Evolutionary conservation across 1,140 invertebrate genomes (phyloP).

Genomic region (Parapsyche elsis): DNA sequence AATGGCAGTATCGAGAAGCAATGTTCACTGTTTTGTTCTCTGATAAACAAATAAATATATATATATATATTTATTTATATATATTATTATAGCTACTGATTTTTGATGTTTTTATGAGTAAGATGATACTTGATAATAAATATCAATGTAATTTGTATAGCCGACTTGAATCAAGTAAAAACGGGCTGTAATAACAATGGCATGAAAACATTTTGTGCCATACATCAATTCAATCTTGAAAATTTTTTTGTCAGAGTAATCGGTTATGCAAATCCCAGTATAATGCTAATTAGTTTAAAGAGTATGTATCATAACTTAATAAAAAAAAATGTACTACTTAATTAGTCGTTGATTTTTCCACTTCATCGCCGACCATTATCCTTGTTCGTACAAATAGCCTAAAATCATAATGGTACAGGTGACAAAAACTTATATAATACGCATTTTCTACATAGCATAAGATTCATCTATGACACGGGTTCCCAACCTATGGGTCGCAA

Average conservation of each 20-base stretch:
- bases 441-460: too few relatives aligned
- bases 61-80: too few relatives aligned
- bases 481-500: too few relatives aligned
- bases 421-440: too few relatives aligned
- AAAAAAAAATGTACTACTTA: slow-evolving; percentile 50
- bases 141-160: slow-evolving; percentile 51
- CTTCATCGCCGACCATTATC: too few relatives aligned
- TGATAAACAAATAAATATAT: not conserved
- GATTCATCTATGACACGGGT: too few relatives aligned
- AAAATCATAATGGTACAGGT: too few relatives aligned
- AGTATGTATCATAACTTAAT: slow-evolving; percentile 52
- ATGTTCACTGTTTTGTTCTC: slow-evolving; percentile 40
- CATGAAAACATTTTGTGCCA: slow-evolving; percentile 46
- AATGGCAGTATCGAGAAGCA: slow-evolving; percentile 36
- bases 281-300: slow-evolving; percentile 50
- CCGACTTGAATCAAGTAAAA: slow-evolving; percentile 35
- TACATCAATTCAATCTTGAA: slow-evolving; percentile 24
- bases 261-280: slow-evolving; percentile 46
- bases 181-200: slow-evolving; percentile 31
- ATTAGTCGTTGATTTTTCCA: not conserved
- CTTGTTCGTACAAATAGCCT: too few relatives aligned
- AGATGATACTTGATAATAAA: slow-evolving; percentile 45
- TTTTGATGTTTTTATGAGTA: slow-evolving; percentile 48
- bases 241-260: slow-evolving; percentile 41
- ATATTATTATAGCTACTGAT: not conserved